Evolutionary conservation across 2,113 vertebrate genomes (phyloP).

Genomic region (Laticauda colubrina): DNA sequence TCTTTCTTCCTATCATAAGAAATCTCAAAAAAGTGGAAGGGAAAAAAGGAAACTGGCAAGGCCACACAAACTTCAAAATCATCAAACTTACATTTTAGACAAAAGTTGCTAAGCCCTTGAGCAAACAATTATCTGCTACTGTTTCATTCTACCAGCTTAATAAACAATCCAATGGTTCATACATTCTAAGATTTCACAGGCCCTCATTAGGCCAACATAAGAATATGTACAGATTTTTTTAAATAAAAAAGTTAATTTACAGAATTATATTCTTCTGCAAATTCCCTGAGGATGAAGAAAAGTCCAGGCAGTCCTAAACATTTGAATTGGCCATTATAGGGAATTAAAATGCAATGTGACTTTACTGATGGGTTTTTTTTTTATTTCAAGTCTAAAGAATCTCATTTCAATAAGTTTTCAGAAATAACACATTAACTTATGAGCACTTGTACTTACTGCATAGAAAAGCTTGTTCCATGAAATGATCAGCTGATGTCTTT

Average conservation of each 20-base stretch:
- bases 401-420: neutral
- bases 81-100: neutral
- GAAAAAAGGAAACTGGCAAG: neutral
- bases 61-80: neutral
- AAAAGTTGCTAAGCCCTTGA: neutral
- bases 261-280: neutral
- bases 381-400: neutral
- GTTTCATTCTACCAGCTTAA: neutral
- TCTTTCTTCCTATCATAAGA: neutral
- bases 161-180: neutral
- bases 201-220: neutral
- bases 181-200: neutral
- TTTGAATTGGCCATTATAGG: neutral
- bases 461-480: slow-evolving; percentile 46
- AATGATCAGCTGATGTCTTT: slow-evolving; percentile 67
- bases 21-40: neutral
- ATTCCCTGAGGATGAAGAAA: neutral
- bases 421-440: neutral
- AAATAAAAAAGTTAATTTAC: neutral
- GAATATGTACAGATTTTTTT: neutral
- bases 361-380: neutral
- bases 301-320: neutral
- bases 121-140: neutral
- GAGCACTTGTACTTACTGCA: slow-evolving; percentile 11
- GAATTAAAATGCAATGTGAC: neutral